Evolutionary conservation across 2,888 invertebrate species (phyloP).

Genomic region (Frankliniella intonsa): DNA sequence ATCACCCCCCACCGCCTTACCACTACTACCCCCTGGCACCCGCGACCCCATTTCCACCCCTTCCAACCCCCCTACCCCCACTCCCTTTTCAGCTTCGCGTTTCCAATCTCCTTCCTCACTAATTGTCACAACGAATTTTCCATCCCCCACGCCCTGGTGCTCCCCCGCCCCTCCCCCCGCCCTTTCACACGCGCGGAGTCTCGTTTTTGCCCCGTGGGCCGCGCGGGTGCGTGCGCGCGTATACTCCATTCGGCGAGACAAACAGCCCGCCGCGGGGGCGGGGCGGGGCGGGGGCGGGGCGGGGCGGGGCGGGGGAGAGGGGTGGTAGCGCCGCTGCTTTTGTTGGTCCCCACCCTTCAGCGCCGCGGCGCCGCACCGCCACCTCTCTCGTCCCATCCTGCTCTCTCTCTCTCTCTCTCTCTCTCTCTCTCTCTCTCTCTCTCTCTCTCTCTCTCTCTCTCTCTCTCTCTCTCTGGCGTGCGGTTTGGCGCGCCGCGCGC

Average conservation of each 20-base stretch:
- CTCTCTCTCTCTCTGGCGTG: neutral
- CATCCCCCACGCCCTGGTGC: neutral
- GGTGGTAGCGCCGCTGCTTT: no score
- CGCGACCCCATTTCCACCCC: neutral
- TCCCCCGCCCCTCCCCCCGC: neutral
- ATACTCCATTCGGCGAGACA: no score
- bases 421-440: conserved; percentile 3
- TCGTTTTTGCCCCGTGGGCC: no score
- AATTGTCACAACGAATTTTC: no score
- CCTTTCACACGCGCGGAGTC: neutral
- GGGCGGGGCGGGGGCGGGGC: no score
- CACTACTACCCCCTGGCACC: neutral
- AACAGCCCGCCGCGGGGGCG: no score
- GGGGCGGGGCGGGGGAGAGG: no score
- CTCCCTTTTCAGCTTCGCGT: neutral
- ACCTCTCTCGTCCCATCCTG: neutral
- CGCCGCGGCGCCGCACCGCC: neutral
- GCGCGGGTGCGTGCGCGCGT: no score
- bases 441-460: neutral
- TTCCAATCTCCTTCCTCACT: neutral
- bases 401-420: conserved; percentile 8
- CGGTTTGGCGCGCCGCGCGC: neutral
- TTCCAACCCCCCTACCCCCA: neutral
- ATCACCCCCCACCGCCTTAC: no score
- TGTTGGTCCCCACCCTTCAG: no score